A percentile compares a stretch with the other conserved stretches of the same genome.
These are phyloP conservation scores for Eira barbara DNA, from an alignment of 2,113 vertebrate genomes.

Conservation along the genomic window DNA sequence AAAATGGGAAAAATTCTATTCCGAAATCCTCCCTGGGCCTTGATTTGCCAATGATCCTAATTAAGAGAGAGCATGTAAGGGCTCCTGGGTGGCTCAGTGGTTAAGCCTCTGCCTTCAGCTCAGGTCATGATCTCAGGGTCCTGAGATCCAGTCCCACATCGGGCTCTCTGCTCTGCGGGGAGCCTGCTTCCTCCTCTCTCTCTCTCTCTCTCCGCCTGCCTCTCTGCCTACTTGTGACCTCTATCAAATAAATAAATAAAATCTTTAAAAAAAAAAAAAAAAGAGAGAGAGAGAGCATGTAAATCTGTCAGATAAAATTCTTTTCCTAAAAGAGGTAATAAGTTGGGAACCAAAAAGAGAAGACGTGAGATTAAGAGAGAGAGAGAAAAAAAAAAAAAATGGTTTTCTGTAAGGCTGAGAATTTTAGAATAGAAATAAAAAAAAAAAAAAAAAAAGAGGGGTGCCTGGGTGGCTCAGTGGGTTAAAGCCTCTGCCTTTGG, in stretches of 20 bases:
- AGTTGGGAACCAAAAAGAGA: background rate
- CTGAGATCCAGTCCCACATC: too few species aligned
- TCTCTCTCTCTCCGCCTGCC: too few species aligned
- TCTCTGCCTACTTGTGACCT: too few species aligned
- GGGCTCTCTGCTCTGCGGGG: too few species aligned
- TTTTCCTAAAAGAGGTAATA: background rate
- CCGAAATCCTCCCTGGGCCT: background rate
- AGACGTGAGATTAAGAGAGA: background rate
- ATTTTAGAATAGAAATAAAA: constrained; percentile 23
- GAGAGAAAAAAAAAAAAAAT: background rate
- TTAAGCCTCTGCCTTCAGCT: too few species aligned
- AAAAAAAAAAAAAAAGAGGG: background rate
- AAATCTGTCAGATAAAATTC: background rate
- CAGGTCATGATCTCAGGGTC: too few species aligned
- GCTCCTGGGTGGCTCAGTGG: too few species aligned
- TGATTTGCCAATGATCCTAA: background rate
- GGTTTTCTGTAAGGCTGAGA: background rate
- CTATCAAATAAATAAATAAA: too few species aligned
- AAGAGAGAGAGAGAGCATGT: background rate
- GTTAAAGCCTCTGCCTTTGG: too few species aligned
- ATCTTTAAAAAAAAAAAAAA: too few species aligned
- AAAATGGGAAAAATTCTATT: background rate
- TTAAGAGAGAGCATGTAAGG: background rate
- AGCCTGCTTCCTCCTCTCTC: too few species aligned
- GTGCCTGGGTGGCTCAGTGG: too few species aligned